Evolutionary conservation across 2,888 invertebrate genomes (phyloP), one percentile per base, ranked within the genome.

Genomic region (Pandemis cinnamomeana): DNA sequence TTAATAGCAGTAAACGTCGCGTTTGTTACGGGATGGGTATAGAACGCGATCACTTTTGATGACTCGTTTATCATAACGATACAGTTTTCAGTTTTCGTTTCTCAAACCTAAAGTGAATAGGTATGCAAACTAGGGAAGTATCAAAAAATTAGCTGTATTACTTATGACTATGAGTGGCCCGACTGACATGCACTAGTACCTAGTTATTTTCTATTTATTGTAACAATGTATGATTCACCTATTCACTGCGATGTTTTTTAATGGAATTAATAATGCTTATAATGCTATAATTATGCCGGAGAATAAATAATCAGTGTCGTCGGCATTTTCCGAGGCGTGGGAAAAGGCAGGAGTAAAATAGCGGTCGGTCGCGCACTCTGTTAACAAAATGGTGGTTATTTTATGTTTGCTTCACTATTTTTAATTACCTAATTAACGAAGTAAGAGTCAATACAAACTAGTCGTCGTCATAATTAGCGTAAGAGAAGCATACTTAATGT

Each of bases 291-390:
- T 71, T 66, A 48, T 60, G 66, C 11, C 20, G 7, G 8, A 64
- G 46, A 58, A 71, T 71, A 71, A 71, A 48, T 71, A 58, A 71
- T 46, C 36, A 36, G 64, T 58, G 58, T 58, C 48, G 27, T 36
- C 58, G 64, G n/a, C 36, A 41, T 64, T 66, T 63, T 64, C 64
- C 64, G 41, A 15, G 64, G 3, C 64, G 55, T 71, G 42, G 53
- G 48, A 58, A 58, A 71, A n/a, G 46, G 64, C 58, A 48, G 42
- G 67, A 58, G 64, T 62, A 7, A 42, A 63, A 64, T 13, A 20
- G 64, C 48, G 27, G 64, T 6, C 44, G 2, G 7, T 27, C 27
- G 27, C 20, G 48, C 44, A 11, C 20, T 63, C 44, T 20, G 15
- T 11, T 55, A 36, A 15, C 44, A 36, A 6, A 13, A 20, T 69